Evolutionary conservation across 1,140 invertebrate species (phyloP).

Genomic region (Drosophila punjabiensis): DNA sequence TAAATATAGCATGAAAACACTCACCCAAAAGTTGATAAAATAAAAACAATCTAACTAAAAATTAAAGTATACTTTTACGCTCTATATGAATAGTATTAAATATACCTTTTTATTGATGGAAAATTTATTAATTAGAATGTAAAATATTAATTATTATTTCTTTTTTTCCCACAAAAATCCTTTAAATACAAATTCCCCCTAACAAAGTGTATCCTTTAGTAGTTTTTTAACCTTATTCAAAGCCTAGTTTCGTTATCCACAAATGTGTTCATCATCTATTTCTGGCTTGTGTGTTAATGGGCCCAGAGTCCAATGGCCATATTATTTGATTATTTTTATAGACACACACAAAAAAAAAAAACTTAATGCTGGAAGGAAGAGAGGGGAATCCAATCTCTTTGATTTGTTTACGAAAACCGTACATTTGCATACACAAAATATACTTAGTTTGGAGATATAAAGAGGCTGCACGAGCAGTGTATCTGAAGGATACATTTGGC

Average conservation of each 20-base stretch:
- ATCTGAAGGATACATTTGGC: slow-evolving; percentile 62
- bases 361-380: not conserved
- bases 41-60: not conserved
- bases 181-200: not conserved
- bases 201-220: not conserved
- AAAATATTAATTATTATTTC: not conserved
- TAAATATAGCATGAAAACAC: too few relatives aligned
- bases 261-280: slow-evolving; percentile 43
- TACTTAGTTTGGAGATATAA: slow-evolving; percentile 21
- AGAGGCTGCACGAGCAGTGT: slow-evolving; percentile 7
- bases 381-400: slow-evolving; percentile 52
- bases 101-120: too few relatives aligned
- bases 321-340: slow-evolving; percentile 47
- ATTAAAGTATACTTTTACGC: not conserved
- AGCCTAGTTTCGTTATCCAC: slow-evolving; percentile 16
- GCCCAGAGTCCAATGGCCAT: slow-evolving; percentile 9
- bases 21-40: not conserved
- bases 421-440: slow-evolving; percentile 69
- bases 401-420: slow-evolving; percentile 72
- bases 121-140: too few relatives aligned
- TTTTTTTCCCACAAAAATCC: not conserved
- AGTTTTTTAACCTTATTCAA: not conserved
- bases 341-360: slow-evolving; percentile 5
- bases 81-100: too few relatives aligned
- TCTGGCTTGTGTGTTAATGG: slow-evolving; percentile 7